phyloP scores from a whole-genome alignment of 2,888 invertebrate genomes.

The Spicauda simplicius region DNA sequence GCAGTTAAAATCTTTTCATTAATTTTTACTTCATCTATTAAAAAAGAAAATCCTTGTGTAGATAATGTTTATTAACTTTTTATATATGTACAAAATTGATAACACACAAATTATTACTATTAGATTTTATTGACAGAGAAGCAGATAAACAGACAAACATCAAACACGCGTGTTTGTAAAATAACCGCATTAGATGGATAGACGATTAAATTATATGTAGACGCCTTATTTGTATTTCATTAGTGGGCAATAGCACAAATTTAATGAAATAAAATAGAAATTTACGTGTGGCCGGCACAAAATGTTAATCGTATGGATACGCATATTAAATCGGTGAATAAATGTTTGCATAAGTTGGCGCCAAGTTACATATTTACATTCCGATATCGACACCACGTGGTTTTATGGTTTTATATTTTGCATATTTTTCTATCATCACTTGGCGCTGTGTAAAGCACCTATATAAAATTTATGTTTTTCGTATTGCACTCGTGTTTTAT shows the following conservation, averaged over 20 bases:
- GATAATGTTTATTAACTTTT: too few species aligned
- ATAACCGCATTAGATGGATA: too few species aligned
- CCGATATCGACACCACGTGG: constrained; percentile 10
- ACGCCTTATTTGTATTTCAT: not conserved
- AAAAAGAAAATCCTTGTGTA: too few species aligned
- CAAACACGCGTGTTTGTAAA: too few species aligned
- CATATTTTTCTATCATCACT: constrained; percentile 8
- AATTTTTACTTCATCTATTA: too few species aligned
- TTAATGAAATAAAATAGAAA: constrained; percentile 4
- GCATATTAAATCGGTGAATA: constrained; percentile 9
- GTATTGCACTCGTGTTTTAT: not conserved
- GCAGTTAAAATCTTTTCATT: too few species aligned
- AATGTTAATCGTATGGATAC: constrained; percentile 9
- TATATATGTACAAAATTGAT: too few species aligned
- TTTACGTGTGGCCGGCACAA: not conserved
- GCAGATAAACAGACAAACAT: too few species aligned
- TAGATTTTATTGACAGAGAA: too few species aligned
- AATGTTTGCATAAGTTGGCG: constrained; percentile 26
- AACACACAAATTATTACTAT: too few species aligned
- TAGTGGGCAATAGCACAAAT: not conserved
- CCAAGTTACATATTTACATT: constrained; percentile 7
- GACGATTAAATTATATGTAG: not conserved
- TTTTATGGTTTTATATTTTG: constrained; percentile 21
- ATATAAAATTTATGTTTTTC: not conserved
- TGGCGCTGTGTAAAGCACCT: not conserved